Evolutionary conservation across 2,888 invertebrate species (phyloP).

Genomic region (Nebria brevicollis): DNA sequence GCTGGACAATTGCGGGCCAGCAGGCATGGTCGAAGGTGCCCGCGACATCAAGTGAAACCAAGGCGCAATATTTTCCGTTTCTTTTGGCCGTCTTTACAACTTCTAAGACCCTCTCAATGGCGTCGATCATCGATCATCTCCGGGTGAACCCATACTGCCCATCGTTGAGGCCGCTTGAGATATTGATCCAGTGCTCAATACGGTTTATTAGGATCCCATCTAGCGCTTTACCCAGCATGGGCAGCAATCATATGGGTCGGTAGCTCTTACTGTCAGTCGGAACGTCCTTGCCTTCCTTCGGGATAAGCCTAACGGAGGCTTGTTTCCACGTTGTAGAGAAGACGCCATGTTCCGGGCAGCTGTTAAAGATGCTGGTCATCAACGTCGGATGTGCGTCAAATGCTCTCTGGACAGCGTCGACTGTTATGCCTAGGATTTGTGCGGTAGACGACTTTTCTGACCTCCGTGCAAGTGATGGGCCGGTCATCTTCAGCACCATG

Average conservation of each 20-base stretch:
- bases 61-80: conserved; percentile 40
- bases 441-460: conserved; percentile 17
- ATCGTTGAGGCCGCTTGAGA: background rate
- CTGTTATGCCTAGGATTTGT: conserved; percentile 30
- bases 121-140: conserved; percentile 27
- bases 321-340: conserved; percentile 50
- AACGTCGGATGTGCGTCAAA: conserved; percentile 11
- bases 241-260: conserved; percentile 40
- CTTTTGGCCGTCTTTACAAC: conserved; percentile 19
- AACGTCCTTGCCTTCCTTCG: conserved; percentile 50
- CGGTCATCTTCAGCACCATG: background rate
- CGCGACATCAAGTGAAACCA: conserved; percentile 15
- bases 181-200: conserved; percentile 12
- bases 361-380: conserved; percentile 24
- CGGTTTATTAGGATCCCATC: conserved; percentile 27
- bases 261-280: conserved; percentile 41
- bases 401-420: conserved; percentile 26
- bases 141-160: conserved; percentile 39
- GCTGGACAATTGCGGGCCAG: conserved; percentile 51
- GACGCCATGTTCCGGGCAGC: conserved; percentile 18
- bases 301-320: conserved; percentile 50
- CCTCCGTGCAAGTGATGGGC: conserved; percentile 3
- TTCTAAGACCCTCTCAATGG: conserved; percentile 23
- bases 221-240: conserved; percentile 36
- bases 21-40: conserved; percentile 53